Percentiles rank a stretch among this genome's conserved stretches.
Conservation (phyloP, 2,113 vertebrate genomes). For the Sitta europaea region DNA sequence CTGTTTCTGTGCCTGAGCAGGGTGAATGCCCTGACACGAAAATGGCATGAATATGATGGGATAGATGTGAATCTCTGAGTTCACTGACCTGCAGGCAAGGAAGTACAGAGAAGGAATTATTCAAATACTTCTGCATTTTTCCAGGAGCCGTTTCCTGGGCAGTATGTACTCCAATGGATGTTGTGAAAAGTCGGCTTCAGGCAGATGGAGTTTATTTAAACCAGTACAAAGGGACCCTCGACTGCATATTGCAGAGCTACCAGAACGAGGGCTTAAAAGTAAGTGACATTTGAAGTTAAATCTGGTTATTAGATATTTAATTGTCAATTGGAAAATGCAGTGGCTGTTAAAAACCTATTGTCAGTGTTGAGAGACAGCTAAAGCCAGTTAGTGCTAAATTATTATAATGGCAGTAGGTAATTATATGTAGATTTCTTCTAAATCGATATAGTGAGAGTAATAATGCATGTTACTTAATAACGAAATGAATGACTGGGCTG, state of each 20-base stretch:
- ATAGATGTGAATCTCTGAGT: not conserved
- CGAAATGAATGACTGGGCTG: not conserved
- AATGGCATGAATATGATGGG: not conserved
- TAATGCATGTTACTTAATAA: not conserved
- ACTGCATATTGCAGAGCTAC: slow-evolving; percentile 91
- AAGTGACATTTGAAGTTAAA: slow-evolving; percentile 49
- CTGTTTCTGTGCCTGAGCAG: not conserved
- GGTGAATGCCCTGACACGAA: not conserved
- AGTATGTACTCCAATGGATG: slow-evolving; percentile 90
- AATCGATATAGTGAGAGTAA: not conserved
- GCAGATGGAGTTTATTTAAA: slow-evolving; percentile 86
- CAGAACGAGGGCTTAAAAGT: slow-evolving; percentile 88
- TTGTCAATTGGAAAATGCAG: not conserved
- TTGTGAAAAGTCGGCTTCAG: slow-evolving; percentile 94
- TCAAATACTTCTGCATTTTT: slow-evolving; percentile 22
- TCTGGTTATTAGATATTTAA: not conserved
- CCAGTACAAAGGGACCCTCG: slow-evolving; percentile 86
- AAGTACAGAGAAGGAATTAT: not conserved
- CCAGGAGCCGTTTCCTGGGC: slow-evolving; percentile 94
- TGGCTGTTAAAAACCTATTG: not conserved
- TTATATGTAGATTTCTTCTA: not conserved
- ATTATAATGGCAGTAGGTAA: not conserved
- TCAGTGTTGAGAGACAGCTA: not conserved
- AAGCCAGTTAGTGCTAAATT: not conserved
- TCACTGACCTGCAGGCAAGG: not conserved